Percentiles rank a stretch among this genome's conserved stretches.
These are phyloP conservation scores for Lepilemur ruficaudatus DNA, from an alignment of 2,797 vertebrate genomes.

Conservation along the genomic window DNA sequence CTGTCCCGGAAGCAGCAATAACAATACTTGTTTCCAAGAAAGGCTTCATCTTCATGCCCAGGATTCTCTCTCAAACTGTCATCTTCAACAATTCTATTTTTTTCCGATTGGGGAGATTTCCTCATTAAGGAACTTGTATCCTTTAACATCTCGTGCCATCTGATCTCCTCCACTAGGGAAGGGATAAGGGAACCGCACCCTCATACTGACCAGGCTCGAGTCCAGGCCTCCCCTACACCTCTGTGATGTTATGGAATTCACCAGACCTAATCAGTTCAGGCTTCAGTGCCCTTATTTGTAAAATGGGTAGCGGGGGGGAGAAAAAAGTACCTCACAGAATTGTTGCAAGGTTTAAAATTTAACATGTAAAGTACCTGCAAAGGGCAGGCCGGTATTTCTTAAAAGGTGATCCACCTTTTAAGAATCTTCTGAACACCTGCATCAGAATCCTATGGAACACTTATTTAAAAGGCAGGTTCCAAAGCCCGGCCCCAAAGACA, in stretches of 20 bases:
- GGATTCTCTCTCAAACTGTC: neutral
- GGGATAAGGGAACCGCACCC: no score
- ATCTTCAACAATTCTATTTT: neutral
- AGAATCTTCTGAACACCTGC: neutral
- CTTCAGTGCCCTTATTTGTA: neutral
- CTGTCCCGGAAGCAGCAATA: neutral
- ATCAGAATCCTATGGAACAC: fast-evolving
- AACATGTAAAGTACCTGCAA: neutral
- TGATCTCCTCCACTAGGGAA: neutral
- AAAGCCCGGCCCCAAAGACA: fast-evolving
- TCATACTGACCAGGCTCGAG: neutral
- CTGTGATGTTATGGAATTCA: neutral
- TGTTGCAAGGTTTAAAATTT: neutral
- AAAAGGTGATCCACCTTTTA: neutral
- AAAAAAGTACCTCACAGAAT: neutral
- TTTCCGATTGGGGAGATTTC: neutral
- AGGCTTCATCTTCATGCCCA: neutral
- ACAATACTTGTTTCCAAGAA: neutral
- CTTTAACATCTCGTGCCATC: neutral
- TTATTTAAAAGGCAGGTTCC: neutral
- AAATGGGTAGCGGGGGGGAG: neutral
- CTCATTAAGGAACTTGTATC: neutral
- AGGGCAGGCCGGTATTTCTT: neutral
- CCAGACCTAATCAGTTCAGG: neutral
- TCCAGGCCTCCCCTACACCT: neutral